Base-by-base conservation (phyloP, 37 sponge, comb jelly and placozoan species). In the Aplysina aerophoba region DNA sequence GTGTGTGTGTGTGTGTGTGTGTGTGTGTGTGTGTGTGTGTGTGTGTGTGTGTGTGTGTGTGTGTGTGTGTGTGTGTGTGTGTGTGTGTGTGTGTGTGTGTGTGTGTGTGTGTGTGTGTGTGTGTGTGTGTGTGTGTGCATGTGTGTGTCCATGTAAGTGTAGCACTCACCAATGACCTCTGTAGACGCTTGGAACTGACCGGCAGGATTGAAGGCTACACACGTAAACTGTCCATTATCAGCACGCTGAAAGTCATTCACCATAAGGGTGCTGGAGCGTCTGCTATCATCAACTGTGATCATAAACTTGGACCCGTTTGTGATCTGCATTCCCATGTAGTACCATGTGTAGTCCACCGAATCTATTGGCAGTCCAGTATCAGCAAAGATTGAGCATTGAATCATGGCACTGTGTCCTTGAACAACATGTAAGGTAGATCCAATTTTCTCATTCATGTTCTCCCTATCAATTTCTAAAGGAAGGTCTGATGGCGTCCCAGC, bases 131-230 rank as follows among this genome's bases (percentile, higher is more conserved):
- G n/a, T n/a, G n/a, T n/a, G n/a, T n/a, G n/a, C n/a, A n/a, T n/a
- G n/a, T 44, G 50, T 44, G 50, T 44, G 3, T 11, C 8, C 50
- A 44, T 8, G 3, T 44, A 11, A 8, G 50, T n/a, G n/a, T n/a
- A 44, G 8, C 50, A 44, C 50, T 44, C 50, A 44, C 50, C 50
- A 44, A 44, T 11, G 50, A 44, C 50, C 8, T 44, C 50, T 44
- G 50, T 11, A 8, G 50, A 11, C 8, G 50, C 3, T 44, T 44
- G 50, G 8, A 8, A 44, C 50, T 44, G 20, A 11, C 78, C 78
- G 39, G 78, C 78, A 25, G 78, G 78, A 36, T 75, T 75, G 78
- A 53, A 75, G 17, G n/a, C 78, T 22, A 36, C 20, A 41, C 44
- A 40, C 50, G 37, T 39, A 3, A 75, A 16, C 4, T 75, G n/a